Evolutionary conservation across 2,888 invertebrate species (phyloP), one percentile per base, ranked within the genome.

Genomic region (Miltochrista miniata): DNA sequence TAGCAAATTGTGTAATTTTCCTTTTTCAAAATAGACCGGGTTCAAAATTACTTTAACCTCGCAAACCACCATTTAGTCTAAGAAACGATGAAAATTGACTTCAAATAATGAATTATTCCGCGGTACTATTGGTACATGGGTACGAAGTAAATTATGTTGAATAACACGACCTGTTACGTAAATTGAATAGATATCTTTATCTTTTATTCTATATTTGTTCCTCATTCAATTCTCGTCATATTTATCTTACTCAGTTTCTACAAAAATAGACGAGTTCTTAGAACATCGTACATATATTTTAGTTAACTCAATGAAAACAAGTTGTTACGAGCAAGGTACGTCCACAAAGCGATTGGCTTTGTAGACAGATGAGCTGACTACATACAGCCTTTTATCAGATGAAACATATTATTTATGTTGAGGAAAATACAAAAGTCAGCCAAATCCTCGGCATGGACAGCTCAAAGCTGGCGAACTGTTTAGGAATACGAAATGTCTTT

Each of bases 1-100:
- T 89, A 89, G 85, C 87, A 84, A 87, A 88, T 89, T 88, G 87
- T 85, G 81, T 87, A 87, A 88, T 87, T 87, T 86, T 87, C 86
- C 81, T 89, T 87, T 87, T 86, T 85, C 82, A 84, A 85, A 80
- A 85, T 83, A 81, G 18, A 82, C 71, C 75, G 31, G 79, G 79
- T 77, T 81, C 82, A 75, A 87, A 88, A 88, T 89, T 85, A 78
- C 86, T 86, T 79, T 70, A 70, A 75, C 85, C 84, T 81, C 81
- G 80, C 80, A 81, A 84, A 80, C 82, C 82, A 70, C 78, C 78
- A 81, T 85, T 87, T 24, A 24, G 80, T 72, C 70, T 73, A 70
- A 75, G 79, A 72, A 83, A 85, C 85, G 79, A 87, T 83, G 83
- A 85, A 87, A 88, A 87, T 85, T 79, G 76, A 79, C 80, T 77